Percentiles rank a stretch among this genome's conserved stretches.
phyloP scores from a whole-genome alignment of 2,797 vertebrate genomes.

The Galagoides demidoff region DNA sequence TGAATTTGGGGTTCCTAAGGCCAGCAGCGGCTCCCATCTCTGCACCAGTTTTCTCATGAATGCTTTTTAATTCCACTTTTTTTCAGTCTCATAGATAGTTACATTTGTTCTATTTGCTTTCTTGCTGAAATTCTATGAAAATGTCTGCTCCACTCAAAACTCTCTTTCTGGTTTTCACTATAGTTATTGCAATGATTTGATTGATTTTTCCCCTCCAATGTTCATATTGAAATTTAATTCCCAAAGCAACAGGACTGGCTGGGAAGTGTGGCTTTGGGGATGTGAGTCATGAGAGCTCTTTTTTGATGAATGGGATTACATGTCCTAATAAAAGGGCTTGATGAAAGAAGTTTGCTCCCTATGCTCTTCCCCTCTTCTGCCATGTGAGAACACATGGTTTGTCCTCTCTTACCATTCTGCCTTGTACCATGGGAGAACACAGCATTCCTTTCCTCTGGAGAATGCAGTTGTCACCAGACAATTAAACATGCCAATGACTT shows the following conservation, averaged over 20 bases:
- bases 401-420: neutral
- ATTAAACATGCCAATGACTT: neutral
- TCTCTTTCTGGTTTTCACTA: neutral
- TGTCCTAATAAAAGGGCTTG: neutral
- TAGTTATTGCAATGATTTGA: neutral
- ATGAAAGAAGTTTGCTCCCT: neutral
- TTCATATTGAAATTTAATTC: neutral
- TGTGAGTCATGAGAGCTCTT: neutral
- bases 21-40: neutral
- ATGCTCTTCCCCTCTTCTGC: neutral
- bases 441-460: neutral
- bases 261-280: neutral
- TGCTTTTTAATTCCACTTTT: neutral
- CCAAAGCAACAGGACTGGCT: neutral
- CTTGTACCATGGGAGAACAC: neutral
- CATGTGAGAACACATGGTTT: neutral
- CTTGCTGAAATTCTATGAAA: neutral
- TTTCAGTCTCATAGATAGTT: neutral
- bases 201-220: neutral
- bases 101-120: neutral
- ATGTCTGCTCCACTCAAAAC: neutral
- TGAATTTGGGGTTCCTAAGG: neutral
- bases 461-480: neutral
- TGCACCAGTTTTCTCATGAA: neutral
- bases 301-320: neutral